Base-by-base conservation (phyloP, 2,888 invertebrate species). In the Cyrtodaria siliqua region DNA sequence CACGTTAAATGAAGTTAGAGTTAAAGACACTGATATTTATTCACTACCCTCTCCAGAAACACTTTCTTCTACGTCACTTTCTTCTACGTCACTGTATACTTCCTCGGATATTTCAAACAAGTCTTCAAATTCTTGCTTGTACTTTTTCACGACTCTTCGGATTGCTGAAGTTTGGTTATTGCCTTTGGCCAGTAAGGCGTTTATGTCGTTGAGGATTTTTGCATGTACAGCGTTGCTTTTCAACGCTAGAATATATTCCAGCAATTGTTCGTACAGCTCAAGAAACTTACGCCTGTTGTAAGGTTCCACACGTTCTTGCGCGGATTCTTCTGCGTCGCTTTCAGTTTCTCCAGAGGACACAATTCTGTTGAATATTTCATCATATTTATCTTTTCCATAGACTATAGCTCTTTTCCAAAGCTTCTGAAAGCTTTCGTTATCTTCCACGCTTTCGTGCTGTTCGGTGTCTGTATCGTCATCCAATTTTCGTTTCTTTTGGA, bases 291-390 rank as follows among this genome's bases (percentile, higher is more conserved):
- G 27, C 23, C 50, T 33, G 20, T 62, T 62, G 18, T 62, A 33
- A n/a, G 62, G 62, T 29, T 33, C 33, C 59, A 64, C 42, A 26
- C 64, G 55, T 27, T 64, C 64, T 64, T 64, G 53, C 26, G 64
- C 18, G 42, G 42, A 18, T 27, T 64, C 55, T 1, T 44, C 47
- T 6, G 55, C 64, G 44, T 27, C 56, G 27, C 44, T 47, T 24
- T 33, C 47, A 1, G 44, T 42, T 42, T 67, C 59, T 44, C 67
- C 59, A 38, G 57, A 6, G 9, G 29, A 33, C 24, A 59, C 50
- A 20, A 40, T 57, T 59, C 23, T 33, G 50, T 67, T 26, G 38
- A 49, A 59, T 12, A 59, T 49, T 47, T 59, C 38, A 2, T 59
- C 20, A 40, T 20, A 67, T 26, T 26, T 49, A 68, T 57, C 47